phyloP scores from a whole-genome alignment of 2,888 invertebrate species.

The Callosobruchus maculatus region DNA sequence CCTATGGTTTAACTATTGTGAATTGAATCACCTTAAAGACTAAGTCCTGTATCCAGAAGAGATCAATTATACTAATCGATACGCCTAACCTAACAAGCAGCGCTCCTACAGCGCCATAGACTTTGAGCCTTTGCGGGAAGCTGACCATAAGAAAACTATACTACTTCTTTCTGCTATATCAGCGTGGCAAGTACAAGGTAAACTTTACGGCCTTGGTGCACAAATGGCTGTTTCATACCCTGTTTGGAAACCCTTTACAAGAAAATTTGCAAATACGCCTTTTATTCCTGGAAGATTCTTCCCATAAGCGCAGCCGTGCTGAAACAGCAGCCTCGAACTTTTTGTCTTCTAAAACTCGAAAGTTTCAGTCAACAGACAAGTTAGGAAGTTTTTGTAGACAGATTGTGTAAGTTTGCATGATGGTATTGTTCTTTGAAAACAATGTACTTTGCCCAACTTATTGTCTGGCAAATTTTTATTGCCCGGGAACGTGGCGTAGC shows the following conservation, averaged over 20 bases:
- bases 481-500: constrained; percentile 22
- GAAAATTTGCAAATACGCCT: background rate
- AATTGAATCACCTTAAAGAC: no score
- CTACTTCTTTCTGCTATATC: no score
- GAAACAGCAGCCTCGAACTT: constrained; percentile 10
- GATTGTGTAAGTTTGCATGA: constrained; percentile 40
- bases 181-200: no score
- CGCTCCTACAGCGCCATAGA: no score
- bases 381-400: constrained; percentile 38
- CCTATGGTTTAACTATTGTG: no score
- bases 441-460: constrained; percentile 37
- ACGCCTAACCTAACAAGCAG: no score
- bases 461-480: constrained; percentile 40
- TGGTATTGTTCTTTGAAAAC: constrained; percentile 40
- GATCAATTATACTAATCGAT: no score
- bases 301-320: background rate
- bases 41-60: no score
- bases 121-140: no score
- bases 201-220: no score
- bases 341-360: constrained; percentile 29
- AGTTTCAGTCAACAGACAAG: constrained; percentile 37
- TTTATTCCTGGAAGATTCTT: background rate
- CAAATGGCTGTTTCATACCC: background rate
- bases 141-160: no score
- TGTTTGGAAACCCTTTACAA: background rate